Percentiles rank a stretch among this genome's conserved stretches.
phyloP scores from a whole-genome alignment of 2,797 vertebrate genomes.

The Cryptoprocta ferox region DNA sequence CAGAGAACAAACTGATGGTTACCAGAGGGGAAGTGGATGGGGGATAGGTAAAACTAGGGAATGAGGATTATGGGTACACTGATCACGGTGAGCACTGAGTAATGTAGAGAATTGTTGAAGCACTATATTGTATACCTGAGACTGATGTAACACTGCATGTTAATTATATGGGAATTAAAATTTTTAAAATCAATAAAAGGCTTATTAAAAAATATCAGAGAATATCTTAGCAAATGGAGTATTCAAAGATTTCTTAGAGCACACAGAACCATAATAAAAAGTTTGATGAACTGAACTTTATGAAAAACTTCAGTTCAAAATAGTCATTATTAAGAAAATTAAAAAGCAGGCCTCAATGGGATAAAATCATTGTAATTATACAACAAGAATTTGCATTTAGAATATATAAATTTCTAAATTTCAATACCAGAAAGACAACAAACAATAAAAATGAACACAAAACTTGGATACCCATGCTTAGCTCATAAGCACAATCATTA shows the following conservation, averaged over 20 bases:
- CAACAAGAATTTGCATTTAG: background rate
- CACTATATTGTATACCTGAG: background rate
- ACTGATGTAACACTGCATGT: background rate
- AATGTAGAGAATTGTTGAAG: background rate
- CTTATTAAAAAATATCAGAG: background rate
- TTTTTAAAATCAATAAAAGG: background rate
- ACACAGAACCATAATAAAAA: background rate
- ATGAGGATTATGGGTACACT: background rate
- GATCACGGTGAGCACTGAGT: background rate
- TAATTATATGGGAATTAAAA: background rate
- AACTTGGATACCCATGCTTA: background rate
- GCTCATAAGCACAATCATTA: background rate
- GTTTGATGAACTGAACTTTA: background rate
- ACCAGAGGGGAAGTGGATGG: background rate
- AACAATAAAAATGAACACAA: background rate
- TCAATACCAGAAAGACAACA: slow-evolving; percentile 4
- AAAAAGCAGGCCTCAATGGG: background rate
- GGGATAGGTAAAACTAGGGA: background rate
- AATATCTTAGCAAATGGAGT: background rate
- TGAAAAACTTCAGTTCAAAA: background rate
- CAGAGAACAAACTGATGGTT: background rate
- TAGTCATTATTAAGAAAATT: background rate
- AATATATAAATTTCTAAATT: background rate
- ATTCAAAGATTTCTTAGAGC: background rate
- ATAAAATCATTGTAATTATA: background rate